Percentiles rank a stretch among this genome's conserved stretches.
phyloP scores from a whole-genome alignment of 92 coral and sea anemone species.

The Pocillopora meandrina region DNA sequence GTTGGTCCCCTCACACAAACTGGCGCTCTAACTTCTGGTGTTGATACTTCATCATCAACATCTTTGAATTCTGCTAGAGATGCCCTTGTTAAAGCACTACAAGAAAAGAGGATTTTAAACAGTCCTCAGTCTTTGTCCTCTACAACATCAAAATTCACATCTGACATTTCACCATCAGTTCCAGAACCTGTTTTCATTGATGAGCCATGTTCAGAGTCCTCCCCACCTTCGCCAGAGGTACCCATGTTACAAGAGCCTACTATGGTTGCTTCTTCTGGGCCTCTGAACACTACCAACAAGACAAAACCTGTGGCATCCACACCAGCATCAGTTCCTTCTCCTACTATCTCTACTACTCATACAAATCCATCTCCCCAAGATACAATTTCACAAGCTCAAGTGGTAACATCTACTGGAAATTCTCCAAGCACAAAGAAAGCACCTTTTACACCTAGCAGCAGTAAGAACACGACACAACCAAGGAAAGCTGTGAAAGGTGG shows the following conservation, averaged over 20 bases:
- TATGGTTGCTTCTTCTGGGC: neutral
- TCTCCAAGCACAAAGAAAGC: neutral
- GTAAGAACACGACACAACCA: neutral
- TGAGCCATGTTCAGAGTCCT: neutral
- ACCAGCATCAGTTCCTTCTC: neutral
- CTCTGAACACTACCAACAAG: neutral
- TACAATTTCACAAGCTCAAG: neutral
- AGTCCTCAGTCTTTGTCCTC: conserved; percentile 8
- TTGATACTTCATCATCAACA: neutral
- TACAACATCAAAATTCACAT: neutral
- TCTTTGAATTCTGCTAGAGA: conserved; percentile 23
- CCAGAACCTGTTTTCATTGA: conserved; percentile 3
- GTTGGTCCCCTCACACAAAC: neutral
- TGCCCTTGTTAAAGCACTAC: conserved; percentile 29
- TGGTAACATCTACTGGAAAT: neutral
- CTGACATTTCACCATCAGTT: neutral
- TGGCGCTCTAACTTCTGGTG: neutral
- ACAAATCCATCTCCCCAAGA: neutral
- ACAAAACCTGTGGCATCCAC: neutral
- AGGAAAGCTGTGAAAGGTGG: neutral
- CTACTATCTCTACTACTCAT: too few relatives aligned
- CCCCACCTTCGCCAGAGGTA: neutral
- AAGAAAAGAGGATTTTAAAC: conserved; percentile 10
- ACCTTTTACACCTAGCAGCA: neutral
- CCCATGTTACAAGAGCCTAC: neutral